Percentiles rank a stretch among this genome's conserved stretches.
Evolutionary conservation across 2,113 vertebrate genomes (phyloP).

Genomic region (Microcebus jonahi): DNA sequence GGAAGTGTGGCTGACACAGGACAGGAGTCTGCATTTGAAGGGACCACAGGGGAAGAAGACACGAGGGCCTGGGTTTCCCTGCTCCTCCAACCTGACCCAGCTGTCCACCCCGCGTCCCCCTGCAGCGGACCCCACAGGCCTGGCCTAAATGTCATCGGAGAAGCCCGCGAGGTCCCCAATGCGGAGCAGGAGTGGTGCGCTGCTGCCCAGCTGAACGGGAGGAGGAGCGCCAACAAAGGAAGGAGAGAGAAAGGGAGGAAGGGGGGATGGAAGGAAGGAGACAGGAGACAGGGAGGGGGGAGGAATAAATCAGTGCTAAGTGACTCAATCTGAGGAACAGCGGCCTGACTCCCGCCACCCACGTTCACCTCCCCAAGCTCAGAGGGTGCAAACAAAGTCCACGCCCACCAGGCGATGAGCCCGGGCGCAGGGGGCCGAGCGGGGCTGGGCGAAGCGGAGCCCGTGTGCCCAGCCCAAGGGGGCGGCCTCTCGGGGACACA

Average conservation of each 20-base stretch:
- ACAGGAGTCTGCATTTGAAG: background rate
- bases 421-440: rapidly evolving
- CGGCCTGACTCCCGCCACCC: background rate
- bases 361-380: background rate
- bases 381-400: background rate
- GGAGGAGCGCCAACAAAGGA: background rate
- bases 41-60: background rate
- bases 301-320: too few species aligned
- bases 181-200: too few species aligned
- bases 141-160: background rate
- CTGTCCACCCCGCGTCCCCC: background rate
- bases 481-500: rapidly evolving
- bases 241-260: background rate
- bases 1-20: background rate
- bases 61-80: too few species aligned
- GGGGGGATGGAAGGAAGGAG: background rate
- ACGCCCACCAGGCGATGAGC: background rate
- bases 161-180: rapidly evolving
- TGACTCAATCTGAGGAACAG: background rate
- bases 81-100: background rate
- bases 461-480: background rate
- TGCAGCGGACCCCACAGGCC: background rate
- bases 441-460: background rate
- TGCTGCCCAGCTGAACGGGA: rapidly evolving
- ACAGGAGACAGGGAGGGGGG: background rate